phyloP scores from a whole-genome alignment of 2,888 invertebrate species.

The Phorcus lineatus region DNA sequence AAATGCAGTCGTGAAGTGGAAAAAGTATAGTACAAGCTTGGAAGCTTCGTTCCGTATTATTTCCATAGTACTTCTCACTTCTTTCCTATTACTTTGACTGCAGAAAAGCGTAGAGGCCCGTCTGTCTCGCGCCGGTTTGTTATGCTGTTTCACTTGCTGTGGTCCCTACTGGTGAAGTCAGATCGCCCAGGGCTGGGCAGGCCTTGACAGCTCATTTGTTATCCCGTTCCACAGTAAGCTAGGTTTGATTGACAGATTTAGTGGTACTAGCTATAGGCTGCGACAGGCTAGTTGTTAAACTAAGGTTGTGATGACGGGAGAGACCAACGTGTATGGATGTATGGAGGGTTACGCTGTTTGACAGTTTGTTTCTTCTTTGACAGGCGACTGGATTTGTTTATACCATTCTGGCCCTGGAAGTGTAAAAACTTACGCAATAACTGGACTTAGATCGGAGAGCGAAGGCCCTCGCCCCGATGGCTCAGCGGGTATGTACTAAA shows the following conservation, averaged over 20 bases:
- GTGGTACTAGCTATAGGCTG: slow-evolving; percentile 65
- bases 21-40: neutral
- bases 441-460: slow-evolving; percentile 38
- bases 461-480: slow-evolving; percentile 54
- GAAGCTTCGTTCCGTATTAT: slow-evolving; percentile 1
- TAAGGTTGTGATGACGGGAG: slow-evolving; percentile 67
- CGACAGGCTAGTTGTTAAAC: slow-evolving; percentile 69
- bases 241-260: slow-evolving; percentile 69
- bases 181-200: slow-evolving; percentile 33
- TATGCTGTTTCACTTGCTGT: too few species aligned
- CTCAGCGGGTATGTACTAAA: slow-evolving; percentile 64
- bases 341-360: slow-evolving; percentile 68
- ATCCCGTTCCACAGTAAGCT: slow-evolving; percentile 54
- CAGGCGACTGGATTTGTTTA: slow-evolving; percentile 69
- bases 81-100: too few species aligned
- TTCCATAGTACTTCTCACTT: neutral
- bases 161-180: slow-evolving; percentile 40
- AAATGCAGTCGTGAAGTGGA: neutral
- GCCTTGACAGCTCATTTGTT: slow-evolving; percentile 70
- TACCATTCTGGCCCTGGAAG: slow-evolving; percentile 50
- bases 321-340: slow-evolving; percentile 35
- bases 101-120: too few species aligned
- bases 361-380: slow-evolving; percentile 71
- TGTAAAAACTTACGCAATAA: slow-evolving; percentile 48
- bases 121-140: too few species aligned